These are phyloP conservation scores for Tricholaema leucomelas DNA, from an alignment of 2,113 vertebrate genomes.

Conservation along the genomic window DNA sequence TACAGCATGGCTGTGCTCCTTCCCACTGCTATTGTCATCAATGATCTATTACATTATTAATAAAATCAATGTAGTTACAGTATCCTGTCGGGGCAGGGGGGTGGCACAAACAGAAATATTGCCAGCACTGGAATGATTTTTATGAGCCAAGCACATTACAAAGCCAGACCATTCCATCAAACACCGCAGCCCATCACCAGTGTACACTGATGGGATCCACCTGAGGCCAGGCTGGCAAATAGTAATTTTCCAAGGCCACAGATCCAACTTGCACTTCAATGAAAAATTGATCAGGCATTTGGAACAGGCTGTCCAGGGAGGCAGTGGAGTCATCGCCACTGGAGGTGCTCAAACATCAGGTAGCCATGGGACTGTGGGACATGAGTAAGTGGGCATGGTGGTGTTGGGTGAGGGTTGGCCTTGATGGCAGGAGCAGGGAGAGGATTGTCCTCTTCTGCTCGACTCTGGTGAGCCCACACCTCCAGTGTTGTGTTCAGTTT, in stretches of 20 bases:
- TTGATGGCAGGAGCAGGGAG: no score
- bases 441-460: no score
- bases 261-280: background rate
- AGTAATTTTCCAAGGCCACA: background rate
- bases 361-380: no score
- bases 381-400: no score
- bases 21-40: background rate
- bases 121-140: background rate
- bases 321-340: no score
- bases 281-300: no score
- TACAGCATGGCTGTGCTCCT: background rate
- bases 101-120: background rate
- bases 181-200: background rate
- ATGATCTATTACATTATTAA: slow-evolving; percentile 26
- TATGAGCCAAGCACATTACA: background rate
- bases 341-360: no score
- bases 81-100: background rate
- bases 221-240: background rate
- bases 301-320: no score
- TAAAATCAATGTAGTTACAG: background rate
- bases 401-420: no score
- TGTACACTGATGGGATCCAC: background rate
- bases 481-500: no score
- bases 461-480: no score
- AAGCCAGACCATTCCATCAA: background rate